Evolutionary conservation across 1,140 invertebrate genomes (phyloP).

Genomic region (Drosophila athabasca): DNA sequence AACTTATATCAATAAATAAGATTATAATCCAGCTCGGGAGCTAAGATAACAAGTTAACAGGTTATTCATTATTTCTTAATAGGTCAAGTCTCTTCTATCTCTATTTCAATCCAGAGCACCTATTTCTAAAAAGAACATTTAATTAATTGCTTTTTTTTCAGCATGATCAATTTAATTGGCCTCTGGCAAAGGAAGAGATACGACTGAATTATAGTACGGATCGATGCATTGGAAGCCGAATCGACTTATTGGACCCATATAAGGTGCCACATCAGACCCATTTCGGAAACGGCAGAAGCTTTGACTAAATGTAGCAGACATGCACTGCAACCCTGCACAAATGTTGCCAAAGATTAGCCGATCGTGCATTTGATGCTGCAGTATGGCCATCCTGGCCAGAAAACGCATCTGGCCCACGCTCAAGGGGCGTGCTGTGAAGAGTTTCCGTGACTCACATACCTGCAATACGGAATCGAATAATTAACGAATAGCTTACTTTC

Average conservation of each 20-base stretch:
- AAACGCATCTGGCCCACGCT: slow-evolving; percentile 33
- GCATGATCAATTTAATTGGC: no score
- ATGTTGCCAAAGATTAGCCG: slow-evolving; percentile 39
- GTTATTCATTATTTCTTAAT: no score
- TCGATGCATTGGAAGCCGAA: slow-evolving; percentile 49
- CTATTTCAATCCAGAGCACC: no score
- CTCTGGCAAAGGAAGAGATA: neutral
- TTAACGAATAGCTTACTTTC: neutral
- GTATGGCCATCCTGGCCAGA: slow-evolving; percentile 47
- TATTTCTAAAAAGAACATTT: no score
- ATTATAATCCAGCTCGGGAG: no score
- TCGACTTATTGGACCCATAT: slow-evolving; percentile 44
- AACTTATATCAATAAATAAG: no score
- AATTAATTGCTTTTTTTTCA: no score
- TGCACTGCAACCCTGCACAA: slow-evolving; percentile 31
- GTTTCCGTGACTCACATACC: slow-evolving; percentile 28
- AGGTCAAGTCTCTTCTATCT: no score
- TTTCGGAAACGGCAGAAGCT: slow-evolving; percentile 13
- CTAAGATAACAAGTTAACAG: no score
- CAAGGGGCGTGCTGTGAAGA: slow-evolving; percentile 45
- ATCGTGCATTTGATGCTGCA: slow-evolving; percentile 45
- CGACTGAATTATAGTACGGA: slow-evolving; percentile 10
- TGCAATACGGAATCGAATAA: neutral
- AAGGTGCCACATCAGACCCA: slow-evolving; percentile 25
- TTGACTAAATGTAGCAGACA: slow-evolving; percentile 38